These are phyloP conservation scores for Neotragus moschatus DNA, from an alignment of 2,113 vertebrate genomes.

Conservation along the genomic window DNA sequence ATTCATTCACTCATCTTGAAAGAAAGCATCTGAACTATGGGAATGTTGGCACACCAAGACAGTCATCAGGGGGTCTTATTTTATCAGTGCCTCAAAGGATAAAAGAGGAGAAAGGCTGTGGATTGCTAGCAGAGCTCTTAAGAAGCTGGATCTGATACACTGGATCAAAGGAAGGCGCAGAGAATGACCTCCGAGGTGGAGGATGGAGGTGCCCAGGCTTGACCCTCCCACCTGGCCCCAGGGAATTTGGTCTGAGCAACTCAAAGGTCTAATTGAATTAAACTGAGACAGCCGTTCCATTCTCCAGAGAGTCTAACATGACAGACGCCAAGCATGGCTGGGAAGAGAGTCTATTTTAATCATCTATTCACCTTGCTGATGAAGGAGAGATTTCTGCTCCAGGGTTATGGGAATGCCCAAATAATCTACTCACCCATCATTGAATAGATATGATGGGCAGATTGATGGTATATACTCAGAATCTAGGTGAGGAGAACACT, in stretches of 20 bases:
- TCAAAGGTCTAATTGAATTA: background rate
- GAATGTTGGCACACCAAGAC: background rate
- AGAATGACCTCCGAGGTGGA: background rate
- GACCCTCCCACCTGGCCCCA: background rate
- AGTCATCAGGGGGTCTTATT: background rate
- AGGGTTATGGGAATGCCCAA: background rate
- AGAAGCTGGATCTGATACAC: background rate
- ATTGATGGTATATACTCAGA: background rate
- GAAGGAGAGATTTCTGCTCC: background rate
- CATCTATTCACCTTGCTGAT: background rate
- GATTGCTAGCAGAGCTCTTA: background rate
- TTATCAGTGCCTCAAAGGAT: background rate
- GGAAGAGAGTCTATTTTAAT: background rate
- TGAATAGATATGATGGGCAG: rapidly evolving
- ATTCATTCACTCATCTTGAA: background rate
- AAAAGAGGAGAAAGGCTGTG: background rate
- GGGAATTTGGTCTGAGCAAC: background rate
- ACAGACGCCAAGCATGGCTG: background rate
- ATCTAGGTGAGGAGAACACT: background rate
- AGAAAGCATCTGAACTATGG: background rate
- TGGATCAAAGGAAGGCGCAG: background rate
- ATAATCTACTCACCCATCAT: background rate
- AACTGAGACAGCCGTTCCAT: background rate
- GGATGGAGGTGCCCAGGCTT: background rate
- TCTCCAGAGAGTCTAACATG: background rate